Evolutionary conservation across 2,113 vertebrate species (phyloP).

Genomic region (Atlantisia rogersi): DNA sequence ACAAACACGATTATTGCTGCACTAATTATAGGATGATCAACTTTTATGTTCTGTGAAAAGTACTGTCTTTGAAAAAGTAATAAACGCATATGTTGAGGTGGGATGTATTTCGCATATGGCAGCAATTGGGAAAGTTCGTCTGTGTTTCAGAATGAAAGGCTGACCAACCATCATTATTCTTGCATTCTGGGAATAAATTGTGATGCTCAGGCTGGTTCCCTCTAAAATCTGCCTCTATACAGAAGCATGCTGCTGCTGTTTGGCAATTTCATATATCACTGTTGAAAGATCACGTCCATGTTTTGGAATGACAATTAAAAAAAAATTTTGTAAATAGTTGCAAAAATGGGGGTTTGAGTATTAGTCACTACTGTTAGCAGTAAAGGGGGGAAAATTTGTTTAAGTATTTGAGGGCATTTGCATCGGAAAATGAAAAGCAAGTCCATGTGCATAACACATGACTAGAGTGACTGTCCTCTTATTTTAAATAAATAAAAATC

Average conservation of each 20-base stretch:
- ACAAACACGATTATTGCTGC: background rate
- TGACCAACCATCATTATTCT: background rate
- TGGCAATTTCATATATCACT: accelerated
- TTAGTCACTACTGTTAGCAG: background rate
- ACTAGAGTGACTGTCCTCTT: background rate
- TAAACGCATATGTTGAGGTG: background rate
- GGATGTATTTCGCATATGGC: background rate
- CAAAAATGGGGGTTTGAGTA: background rate
- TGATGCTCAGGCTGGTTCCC: background rate
- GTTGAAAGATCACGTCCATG: background rate
- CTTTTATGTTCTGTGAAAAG: background rate
- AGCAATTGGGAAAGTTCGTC: background rate
- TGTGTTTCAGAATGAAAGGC: background rate
- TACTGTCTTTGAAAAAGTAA: background rate
- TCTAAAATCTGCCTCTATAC: background rate
- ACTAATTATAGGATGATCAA: background rate
- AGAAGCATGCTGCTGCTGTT: background rate
- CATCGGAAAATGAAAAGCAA: background rate
- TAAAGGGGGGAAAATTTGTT: accelerated
- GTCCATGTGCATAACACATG: background rate
- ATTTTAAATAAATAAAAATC: background rate
- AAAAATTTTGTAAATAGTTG: background rate
- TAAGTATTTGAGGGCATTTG: background rate
- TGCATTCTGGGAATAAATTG: background rate
- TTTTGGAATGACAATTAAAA: background rate